Base-by-base conservation (phyloP, 2,888 invertebrate species). In the Sarcophaga subvicina region DNA sequence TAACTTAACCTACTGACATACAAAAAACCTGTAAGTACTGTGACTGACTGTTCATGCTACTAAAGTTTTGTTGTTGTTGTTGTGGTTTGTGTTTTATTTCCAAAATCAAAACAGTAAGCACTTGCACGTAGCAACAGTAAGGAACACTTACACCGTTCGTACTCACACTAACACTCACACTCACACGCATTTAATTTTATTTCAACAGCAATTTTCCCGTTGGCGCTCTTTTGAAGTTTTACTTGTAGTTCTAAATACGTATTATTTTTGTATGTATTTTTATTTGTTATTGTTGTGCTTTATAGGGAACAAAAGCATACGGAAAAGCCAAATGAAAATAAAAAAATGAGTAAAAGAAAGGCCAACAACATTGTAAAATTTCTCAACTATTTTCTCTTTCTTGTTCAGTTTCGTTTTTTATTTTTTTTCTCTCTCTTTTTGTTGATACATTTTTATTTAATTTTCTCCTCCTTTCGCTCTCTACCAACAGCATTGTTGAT, bases 1-100 rank as follows among this genome's bases (percentile, higher is more conserved):
- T 64, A 54, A 63, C 63, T 70, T 79, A 79, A 79, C 79, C 71
- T 59, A 80, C 71, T 80, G 59, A 71, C 79, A 71, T 20, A 72
- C 17, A 80, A 80, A 54, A 54, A 80, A 59, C 22, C 59, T 14
- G 49, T 64, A 22, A 49, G 69, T 2, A 17, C 20, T 59, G 37
- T 60, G 66, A 37, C 59, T 59, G 71, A 49, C 69, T 63, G 49
- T 70, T 27, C 6, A 4, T 25, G 8, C 6, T 37, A 79, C 6
- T 37, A 79, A 45, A 59, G 2, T 3, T 47, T 54, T 47, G n/a
- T 63, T 25, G 54, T 59, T 69, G 47, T 54, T 12, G 11, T 20
- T 49, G 20, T 14, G 49, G 22, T 49, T 67, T 45, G 5, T 54
- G 12, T 54, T 14, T 54, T 54, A 14, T 54, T 17, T 54, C 17